A percentile compares a stretch with the other conserved stretches of the same genome.
Conservation (phyloP, 2,797 vertebrate species). For the Manis crassicaudata region DNA sequence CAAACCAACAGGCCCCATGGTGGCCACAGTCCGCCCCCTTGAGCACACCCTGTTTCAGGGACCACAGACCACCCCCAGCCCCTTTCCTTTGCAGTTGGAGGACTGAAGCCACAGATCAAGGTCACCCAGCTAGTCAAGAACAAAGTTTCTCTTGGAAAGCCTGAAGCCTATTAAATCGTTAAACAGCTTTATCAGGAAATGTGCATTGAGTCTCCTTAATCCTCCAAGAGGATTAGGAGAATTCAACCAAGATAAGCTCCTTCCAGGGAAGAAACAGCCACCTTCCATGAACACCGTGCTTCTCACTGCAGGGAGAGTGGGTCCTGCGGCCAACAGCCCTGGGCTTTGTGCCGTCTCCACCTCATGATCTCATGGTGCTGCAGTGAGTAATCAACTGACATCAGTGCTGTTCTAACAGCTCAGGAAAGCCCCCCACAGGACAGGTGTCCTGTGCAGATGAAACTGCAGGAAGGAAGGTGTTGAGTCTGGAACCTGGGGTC, state of each 20-base stretch:
- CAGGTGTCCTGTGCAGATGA: rapidly evolving
- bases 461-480: rapidly evolving
- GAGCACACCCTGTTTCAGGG: background rate
- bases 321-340: background rate
- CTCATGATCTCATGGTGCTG: rapidly evolving
- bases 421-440: background rate
- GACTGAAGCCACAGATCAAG: background rate
- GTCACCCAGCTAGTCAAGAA: background rate
- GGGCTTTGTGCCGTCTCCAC: rapidly evolving
- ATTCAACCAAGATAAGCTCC: slow-evolving; percentile 44
- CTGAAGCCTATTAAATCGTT: slow-evolving; percentile 57
- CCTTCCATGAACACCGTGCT: background rate
- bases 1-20: rapidly evolving
- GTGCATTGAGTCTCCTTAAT: background rate
- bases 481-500: background rate
- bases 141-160: slow-evolving; percentile 15
- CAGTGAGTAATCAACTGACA: rapidly evolving
- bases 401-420: background rate
- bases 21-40: background rate
- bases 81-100: no score
- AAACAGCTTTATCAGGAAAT: background rate
- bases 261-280: background rate
- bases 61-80: background rate
- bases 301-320: rapidly evolving
- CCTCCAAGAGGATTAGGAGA: slow-evolving; percentile 54